Conservation (phyloP, 35 echinoderm and acorn worm genomes). For the Apostichopus japonicus region DNA sequence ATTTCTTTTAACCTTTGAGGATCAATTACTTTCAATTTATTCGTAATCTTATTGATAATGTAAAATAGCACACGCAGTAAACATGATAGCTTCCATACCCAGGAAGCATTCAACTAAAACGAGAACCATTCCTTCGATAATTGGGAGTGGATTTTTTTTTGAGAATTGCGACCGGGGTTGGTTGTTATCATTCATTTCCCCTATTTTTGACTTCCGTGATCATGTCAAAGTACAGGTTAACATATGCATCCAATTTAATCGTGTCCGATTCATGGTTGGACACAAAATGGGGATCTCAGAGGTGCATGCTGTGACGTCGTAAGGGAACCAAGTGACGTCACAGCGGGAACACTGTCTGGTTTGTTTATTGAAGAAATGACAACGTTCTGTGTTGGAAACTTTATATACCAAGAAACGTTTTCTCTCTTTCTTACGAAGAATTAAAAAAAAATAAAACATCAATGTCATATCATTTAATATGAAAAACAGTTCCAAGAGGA, state of each 20-base stretch:
- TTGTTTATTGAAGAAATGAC: constrained; percentile 28
- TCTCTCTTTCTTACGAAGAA: too few relatives aligned
- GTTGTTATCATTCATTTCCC: background rate
- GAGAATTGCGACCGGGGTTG: background rate
- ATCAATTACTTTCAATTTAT: background rate
- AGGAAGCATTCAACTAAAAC: background rate
- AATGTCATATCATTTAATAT: background rate
- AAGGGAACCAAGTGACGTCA: constrained; percentile 32
- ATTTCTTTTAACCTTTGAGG: background rate
- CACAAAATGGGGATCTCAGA: background rate
- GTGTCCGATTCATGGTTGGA: constrained; percentile 35
- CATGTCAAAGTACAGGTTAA: background rate
- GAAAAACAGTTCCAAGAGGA: background rate
- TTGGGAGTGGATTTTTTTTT: constrained; percentile 24
- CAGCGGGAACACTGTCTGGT: constrained; percentile 12
- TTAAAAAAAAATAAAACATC: background rate
- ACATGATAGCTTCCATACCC: constrained; percentile 2
- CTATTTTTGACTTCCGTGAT: constrained; percentile 23
- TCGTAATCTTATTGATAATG: background rate
- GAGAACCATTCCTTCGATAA: constrained; percentile 1
- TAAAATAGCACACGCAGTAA: background rate
- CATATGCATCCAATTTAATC: constrained; percentile 41
- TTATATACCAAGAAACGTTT: background rate
- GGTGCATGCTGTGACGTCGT: constrained; percentile 1
- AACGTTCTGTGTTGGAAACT: background rate